Percentiles rank a stretch among this genome's conserved stretches.
phyloP scores from a whole-genome alignment of 2,888 invertebrate species.

The Digitonthophagus gazella region DNA sequence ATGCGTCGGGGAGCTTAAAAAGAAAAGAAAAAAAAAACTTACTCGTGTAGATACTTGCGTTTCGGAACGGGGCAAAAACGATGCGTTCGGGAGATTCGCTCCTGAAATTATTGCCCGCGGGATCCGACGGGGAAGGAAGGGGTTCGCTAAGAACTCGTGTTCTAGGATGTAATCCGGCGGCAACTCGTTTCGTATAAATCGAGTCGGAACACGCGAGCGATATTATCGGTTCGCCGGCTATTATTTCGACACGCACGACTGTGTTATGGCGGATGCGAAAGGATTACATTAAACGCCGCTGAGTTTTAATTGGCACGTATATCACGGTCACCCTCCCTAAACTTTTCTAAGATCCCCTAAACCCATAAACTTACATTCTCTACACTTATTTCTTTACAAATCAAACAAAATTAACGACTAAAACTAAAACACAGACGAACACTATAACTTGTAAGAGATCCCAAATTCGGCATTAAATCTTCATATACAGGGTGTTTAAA shows the following conservation, averaged over 20 bases:
- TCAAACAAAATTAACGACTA: too few relatives aligned
- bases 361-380: too few relatives aligned
- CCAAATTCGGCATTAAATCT: too few relatives aligned
- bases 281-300: conserved; percentile 49
- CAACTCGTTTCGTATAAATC: conserved; percentile 42
- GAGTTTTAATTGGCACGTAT: conserved; percentile 50
- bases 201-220: conserved; percentile 46
- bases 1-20: neutral
- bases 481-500: too few relatives aligned
- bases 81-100: neutral
- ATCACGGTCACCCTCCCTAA: conserved; percentile 39
- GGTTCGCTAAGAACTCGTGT: conserved; percentile 24
- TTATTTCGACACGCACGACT: conserved; percentile 47
- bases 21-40: neutral
- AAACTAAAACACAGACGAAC: too few relatives aligned
- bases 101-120: conserved; percentile 12
- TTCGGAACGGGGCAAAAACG: neutral
- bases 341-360: neutral
- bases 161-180: conserved; percentile 30
- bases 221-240: conserved; percentile 42
- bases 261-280: conserved; percentile 47
- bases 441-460: too few relatives aligned
- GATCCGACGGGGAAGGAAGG: conserved; percentile 1
- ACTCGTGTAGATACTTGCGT: too few relatives aligned
- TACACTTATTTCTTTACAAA: too few relatives aligned